These are phyloP conservation scores for Narcine bancroftii DNA, from an alignment of 2,113 vertebrate species.

Conservation along the genomic window DNA sequence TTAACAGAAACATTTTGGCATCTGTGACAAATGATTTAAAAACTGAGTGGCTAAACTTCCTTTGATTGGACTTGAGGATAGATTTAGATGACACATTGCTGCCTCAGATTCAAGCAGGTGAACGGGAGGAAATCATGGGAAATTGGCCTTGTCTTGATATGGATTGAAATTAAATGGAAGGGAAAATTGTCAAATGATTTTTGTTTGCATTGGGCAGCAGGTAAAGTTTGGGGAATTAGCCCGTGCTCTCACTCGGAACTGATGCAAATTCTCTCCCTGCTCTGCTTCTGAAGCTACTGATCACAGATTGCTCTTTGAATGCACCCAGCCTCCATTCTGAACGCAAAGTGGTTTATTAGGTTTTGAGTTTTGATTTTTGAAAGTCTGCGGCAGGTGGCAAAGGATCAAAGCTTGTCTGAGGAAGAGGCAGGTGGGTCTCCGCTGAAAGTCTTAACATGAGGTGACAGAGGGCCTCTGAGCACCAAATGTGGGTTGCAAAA, in stretches of 20 bases:
- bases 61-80: background rate
- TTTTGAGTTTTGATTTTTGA: background rate
- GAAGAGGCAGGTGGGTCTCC: too few species aligned
- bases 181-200: too few species aligned
- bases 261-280: background rate
- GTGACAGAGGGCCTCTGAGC: too few species aligned
- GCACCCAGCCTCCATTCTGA: background rate
- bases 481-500: too few species aligned
- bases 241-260: background rate
- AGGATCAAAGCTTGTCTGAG: too few species aligned
- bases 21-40: background rate
- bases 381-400: background rate
- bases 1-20: background rate
- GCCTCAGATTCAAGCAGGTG: background rate
- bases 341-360: background rate
- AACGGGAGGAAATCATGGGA: background rate
- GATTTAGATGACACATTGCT: background rate
- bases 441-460: too few species aligned
- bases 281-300: background rate
- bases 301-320: background rate
- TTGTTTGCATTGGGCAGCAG: too few species aligned
- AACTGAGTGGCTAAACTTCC: background rate
- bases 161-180: background rate
- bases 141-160: background rate
- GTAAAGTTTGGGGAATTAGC: background rate